Evolutionary conservation across 2,113 vertebrate genomes (phyloP), one percentile per base, ranked within the genome.

Genomic region (Leptodactylus fuscus): DNA sequence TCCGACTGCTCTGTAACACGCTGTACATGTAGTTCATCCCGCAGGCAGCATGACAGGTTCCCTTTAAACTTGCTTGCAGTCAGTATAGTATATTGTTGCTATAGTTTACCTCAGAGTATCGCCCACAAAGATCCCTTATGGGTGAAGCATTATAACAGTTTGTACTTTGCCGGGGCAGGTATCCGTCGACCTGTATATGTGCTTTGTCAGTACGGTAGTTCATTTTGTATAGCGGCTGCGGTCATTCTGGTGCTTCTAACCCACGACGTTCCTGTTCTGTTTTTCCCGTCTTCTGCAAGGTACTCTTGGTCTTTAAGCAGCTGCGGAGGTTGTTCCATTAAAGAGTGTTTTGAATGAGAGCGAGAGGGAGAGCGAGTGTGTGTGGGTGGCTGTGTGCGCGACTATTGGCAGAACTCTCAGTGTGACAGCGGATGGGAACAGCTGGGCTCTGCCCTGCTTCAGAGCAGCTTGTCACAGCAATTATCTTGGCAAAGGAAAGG

Each of bases 391-490:
- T 82, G 80, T 89, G 89, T 88, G 88, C 91, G 90, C 90, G 91
- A 89, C 90, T 90, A 87, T 92, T 92, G 92, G 92, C 93, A 93
- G 93, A 90, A 86, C 83, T 92, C 92, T 88, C 86, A 87, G 73
- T 81, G 36, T 94, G 93, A 89, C 92, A 93, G 91, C 93, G 90
- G 89, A 90, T 85, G 49, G 87, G 94, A 82, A 93, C 93, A 94
- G 93, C 92, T 93, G 91, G 89, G 91, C 88, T 88, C 88, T 90
- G 91, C 92, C 84, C 87, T 74, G 92, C 90, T 89, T 91, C 90
- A 24, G 90, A 92, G 88, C 89, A 70, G 90, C 92, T 90, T 84
- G 83, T 90, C 91, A 88, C 90, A 94, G 91, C 93, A 88, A 79
- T 91, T 89, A 90, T 92, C 91, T 91, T 87, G 88, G 90, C 27